Evolutionary conservation across 2,888 invertebrate species (phyloP).

Genomic region (Chironomus riparius): DNA sequence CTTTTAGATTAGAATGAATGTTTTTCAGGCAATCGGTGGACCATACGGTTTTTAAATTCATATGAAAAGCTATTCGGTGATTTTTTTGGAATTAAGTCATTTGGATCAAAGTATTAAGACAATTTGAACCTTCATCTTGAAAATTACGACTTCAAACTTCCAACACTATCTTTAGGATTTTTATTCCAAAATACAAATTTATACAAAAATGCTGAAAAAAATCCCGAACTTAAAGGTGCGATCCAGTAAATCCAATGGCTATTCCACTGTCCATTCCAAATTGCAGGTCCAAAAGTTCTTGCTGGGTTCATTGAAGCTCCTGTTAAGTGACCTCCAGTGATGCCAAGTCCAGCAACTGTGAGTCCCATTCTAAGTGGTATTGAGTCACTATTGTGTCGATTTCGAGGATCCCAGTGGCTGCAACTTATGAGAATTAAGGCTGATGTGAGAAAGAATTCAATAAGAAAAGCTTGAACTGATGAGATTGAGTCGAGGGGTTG

Average conservation of each 20-base stretch:
- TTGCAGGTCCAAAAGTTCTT: conserved; percentile 59
- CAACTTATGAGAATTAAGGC: background rate
- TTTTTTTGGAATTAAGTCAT: no score
- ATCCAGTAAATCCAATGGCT: conserved; percentile 66
- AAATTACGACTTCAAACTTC: no score
- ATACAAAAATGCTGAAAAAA: conserved; percentile 43
- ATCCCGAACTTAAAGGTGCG: conserved; percentile 47
- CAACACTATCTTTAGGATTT: no score
- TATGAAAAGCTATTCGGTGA: no score
- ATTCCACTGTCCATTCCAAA: conserved; percentile 56
- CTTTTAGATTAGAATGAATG: no score
- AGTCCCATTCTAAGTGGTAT: background rate
- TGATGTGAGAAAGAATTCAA: background rate
- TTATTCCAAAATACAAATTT: conserved; percentile 31
- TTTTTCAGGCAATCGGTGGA: no score
- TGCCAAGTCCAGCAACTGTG: background rate
- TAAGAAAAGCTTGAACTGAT: background rate
- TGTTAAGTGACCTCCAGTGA: conserved; percentile 38
- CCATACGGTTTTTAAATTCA: no score
- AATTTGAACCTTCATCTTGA: no score
- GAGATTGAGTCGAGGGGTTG: background rate
- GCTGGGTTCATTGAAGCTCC: conserved; percentile 66
- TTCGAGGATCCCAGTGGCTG: background rate
- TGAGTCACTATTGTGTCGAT: background rate
- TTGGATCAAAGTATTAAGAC: no score